Evolutionary conservation across 2,888 invertebrate genomes (phyloP).

Genomic region (Lasioglossum pauxillum): DNA sequence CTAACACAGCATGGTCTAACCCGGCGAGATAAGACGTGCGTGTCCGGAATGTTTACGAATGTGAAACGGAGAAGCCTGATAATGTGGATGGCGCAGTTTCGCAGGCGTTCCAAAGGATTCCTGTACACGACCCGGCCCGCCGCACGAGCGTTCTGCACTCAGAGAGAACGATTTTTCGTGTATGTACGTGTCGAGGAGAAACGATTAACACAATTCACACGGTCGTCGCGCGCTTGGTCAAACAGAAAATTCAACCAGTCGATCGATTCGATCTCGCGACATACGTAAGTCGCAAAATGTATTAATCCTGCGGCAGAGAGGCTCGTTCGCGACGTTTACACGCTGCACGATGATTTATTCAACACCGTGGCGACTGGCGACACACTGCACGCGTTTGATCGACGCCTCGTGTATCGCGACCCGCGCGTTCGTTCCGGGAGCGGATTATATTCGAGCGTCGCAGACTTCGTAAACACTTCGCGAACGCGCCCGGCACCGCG

Average conservation of each 20-base stretch:
- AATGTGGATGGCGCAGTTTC: constrained; percentile 73
- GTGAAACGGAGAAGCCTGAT: constrained; percentile 77
- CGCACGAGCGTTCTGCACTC: neutral
- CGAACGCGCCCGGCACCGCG: neutral
- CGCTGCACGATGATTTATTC: constrained; percentile 3
- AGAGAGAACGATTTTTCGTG: neutral
- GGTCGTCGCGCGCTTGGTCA: no score
- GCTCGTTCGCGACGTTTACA: neutral
- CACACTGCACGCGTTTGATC: constrained; percentile 32
- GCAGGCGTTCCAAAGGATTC: constrained; percentile 76
- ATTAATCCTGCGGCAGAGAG: neutral
- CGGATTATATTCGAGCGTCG: constrained; percentile 16
- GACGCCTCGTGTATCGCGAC: constrained; percentile 25
- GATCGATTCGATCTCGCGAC: no score
- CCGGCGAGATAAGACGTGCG: constrained; percentile 52
- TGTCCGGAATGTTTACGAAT: constrained; percentile 79
- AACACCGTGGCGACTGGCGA: constrained; percentile 6
- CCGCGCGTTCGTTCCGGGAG: neutral
- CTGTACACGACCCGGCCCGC: constrained; percentile 54
- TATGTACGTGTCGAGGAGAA: no score
- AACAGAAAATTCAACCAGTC: neutral
- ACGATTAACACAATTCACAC: no score
- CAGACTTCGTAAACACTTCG: constrained; percentile 16
- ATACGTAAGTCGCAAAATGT: neutral
- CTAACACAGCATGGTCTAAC: neutral